A percentile compares a stretch with the other conserved stretches of the same genome.
These are phyloP conservation scores for Phenganax marumi DNA, from an alignment of 92 coral and sea anemone genomes.

Conservation along the genomic window DNA sequence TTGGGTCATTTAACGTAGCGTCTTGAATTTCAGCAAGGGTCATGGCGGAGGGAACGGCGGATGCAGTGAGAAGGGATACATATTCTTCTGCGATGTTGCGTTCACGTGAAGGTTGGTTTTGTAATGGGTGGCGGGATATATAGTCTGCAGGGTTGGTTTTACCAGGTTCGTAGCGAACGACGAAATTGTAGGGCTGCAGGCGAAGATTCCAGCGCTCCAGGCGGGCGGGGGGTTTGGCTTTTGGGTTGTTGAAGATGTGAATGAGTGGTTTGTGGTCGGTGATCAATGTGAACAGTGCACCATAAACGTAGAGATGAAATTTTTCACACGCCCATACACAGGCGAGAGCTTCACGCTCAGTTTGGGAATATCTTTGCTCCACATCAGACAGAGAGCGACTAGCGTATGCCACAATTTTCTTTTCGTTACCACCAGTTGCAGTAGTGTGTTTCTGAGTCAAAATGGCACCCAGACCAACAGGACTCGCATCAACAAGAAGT, in stretches of 20 bases:
- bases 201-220: constrained; percentile 44
- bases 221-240: constrained; percentile 46
- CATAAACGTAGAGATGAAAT: constrained; percentile 47
- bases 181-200: constrained; percentile 35
- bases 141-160: constrained; percentile 46
- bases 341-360: constrained; percentile 51
- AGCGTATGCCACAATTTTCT: constrained; percentile 45
- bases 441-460: constrained; percentile 38
- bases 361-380: constrained; percentile 54
- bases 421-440: constrained; percentile 20
- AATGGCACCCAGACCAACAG: constrained; percentile 47
- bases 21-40: constrained; percentile 45
- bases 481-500: constrained; percentile 46
- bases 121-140: constrained; percentile 42
- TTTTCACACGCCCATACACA: constrained; percentile 54
- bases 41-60: constrained; percentile 48
- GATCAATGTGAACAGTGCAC: constrained; percentile 37
- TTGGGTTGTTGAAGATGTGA: constrained; percentile 38
- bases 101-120: constrained; percentile 44
- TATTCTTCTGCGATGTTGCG: constrained; percentile 51
- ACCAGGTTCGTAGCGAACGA: constrained; percentile 30
- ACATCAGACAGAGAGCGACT: constrained; percentile 48
- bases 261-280: constrained; percentile 38
- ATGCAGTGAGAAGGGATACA: constrained; percentile 35
- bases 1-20: constrained; percentile 18